Evolutionary conservation across 1,140 invertebrate species (phyloP), one percentile per base, ranked within the genome.

Genomic region (Thaumatotibia leucotreta): DNA sequence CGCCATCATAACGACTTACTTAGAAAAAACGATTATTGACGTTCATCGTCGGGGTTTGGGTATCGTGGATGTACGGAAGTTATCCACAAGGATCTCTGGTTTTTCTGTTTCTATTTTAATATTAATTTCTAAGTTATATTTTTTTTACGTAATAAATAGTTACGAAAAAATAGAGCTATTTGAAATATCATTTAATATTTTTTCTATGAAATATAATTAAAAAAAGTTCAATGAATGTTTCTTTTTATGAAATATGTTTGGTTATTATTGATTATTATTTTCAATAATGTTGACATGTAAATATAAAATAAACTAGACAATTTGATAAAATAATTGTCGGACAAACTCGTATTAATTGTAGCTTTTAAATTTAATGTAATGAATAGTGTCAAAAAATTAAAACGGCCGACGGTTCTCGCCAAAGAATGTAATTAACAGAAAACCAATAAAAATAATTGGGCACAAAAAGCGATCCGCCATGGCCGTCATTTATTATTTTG

Each of bases 381-480:
- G 31, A 66, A 72, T 69, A 66, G 27, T 17, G 54, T 29, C 63
- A 65, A 70, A 67, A 74, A 70, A 58, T 65, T 63, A 31, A 62
- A 61, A 14, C 64, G 67, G 70, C 66, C 68, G 61, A 71, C 69
- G 68, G 72, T 75, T 66, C 73, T 80, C 74, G 74, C 74, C 72
- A 76, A 82, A 81, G 83, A 88, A 86, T 83, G 82, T 82, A 87
- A 86, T 86, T 85, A 84, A 83, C 78, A 67, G 79, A 86, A 79
- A 81, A 83, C 76, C 80, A 84, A 86, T 88, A 88, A 88, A 86
- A 86, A 86, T 88, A 86, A 88, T 86, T 85, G 83, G 76, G 66
- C 73, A 81, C 79, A 81, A 84, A 87, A 86, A 85, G 74, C 83
- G 77, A 83, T 81, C 80, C 76, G 82, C 73, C 77, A 72, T 68